Percentiles rank a stretch among this genome's conserved stretches.
Conservation (phyloP, 2,797 vertebrate species). For the Bradypus variegatus region DNA sequence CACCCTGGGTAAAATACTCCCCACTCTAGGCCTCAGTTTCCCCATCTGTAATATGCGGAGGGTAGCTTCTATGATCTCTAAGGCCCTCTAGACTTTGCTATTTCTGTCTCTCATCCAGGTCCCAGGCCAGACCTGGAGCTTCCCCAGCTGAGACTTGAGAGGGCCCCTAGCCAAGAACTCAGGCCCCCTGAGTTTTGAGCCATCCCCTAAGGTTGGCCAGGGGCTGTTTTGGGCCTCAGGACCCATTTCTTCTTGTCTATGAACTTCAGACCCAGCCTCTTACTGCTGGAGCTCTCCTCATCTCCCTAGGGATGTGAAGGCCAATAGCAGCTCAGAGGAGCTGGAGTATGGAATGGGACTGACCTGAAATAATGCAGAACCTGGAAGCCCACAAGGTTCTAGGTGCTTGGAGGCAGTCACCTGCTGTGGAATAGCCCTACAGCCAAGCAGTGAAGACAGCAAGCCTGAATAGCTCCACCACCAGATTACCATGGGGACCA, state of each 20-base stretch:
- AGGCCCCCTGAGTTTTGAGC: neutral
- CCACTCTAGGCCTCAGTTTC: neutral
- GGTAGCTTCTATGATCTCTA: neutral
- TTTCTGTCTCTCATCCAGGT: neutral
- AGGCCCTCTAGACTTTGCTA: neutral
- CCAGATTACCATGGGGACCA: neutral
- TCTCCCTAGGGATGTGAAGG: neutral
- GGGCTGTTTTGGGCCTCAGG: neutral
- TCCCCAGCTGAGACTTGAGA: neutral
- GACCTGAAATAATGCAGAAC: constrained; percentile 38
- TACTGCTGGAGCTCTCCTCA: neutral
- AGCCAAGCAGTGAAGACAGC: neutral
- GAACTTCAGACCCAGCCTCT: neutral
- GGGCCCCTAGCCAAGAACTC: neutral
- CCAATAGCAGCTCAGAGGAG: neutral
- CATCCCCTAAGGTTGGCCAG: neutral
- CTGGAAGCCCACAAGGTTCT: neutral
- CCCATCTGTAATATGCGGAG: neutral
- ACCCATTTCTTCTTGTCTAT: neutral
- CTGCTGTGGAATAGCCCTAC: neutral
- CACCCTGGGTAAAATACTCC: neutral
- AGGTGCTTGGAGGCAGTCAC: neutral
- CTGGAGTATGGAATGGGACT: neutral
- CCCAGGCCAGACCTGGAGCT: neutral
- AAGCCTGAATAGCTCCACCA: neutral